These are phyloP conservation scores for Gymnarchus niloticus DNA, from an alignment of 2,113 vertebrate species.

Conservation along the genomic window DNA sequence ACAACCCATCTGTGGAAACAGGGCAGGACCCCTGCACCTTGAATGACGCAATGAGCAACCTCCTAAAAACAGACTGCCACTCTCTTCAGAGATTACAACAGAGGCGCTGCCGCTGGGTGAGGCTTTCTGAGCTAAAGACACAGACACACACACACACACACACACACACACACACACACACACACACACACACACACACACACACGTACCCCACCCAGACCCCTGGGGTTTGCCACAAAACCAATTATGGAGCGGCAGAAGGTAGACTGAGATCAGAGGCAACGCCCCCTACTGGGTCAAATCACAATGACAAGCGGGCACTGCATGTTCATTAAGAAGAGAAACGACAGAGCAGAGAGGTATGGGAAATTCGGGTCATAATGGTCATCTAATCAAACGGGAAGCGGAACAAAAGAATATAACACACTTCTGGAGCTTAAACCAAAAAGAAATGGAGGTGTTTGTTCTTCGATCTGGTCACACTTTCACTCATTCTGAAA, in stretches of 20 bases:
- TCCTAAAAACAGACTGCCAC: not conserved
- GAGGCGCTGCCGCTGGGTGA: not conserved
- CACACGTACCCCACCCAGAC: not conserved
- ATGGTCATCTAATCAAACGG: no score
- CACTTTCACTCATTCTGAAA: not conserved
- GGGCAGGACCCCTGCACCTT: not conserved
- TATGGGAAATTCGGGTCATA: no score
- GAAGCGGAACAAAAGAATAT: no score
- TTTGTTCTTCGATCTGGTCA: no score
- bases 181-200: slow-evolving; percentile 13
- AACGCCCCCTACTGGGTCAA: not conserved
- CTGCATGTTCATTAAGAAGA: no score
- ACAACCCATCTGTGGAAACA: not conserved
- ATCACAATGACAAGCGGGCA: not conserved
- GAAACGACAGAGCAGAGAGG: no score
- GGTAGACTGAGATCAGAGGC: not conserved
- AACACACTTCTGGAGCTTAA: no score
- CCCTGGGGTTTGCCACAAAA: no score
- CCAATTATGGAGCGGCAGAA: no score
- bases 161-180: slow-evolving; percentile 5
- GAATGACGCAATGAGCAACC: not conserved
- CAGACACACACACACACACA: slow-evolving; percentile 19
- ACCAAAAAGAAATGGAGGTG: not conserved
- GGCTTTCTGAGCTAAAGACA: not conserved
- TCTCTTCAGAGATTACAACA: not conserved